Conservation (phyloP, 2,888 invertebrate genomes). For the Zeuzera pyrina region DNA sequence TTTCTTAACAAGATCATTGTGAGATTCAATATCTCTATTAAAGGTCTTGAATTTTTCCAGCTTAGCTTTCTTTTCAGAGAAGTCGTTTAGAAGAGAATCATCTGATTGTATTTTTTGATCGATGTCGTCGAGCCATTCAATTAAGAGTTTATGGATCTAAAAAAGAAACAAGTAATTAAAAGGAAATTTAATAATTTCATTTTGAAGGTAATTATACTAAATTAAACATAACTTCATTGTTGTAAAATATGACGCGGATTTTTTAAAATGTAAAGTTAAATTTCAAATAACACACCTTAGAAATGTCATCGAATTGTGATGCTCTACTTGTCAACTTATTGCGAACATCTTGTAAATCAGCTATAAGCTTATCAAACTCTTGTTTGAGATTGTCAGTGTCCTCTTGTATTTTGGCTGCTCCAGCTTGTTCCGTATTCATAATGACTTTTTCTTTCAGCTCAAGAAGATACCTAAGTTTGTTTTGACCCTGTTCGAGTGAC, state of each 20-base stretch:
- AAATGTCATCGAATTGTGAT: slow-evolving; percentile 88
- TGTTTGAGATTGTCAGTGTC: slow-evolving; percentile 90
- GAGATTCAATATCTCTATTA: slow-evolving; percentile 85
- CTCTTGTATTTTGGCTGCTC: slow-evolving; percentile 91
- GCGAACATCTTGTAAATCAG: slow-evolving; percentile 85
- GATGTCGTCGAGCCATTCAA: slow-evolving; percentile 91
- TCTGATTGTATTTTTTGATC: slow-evolving; percentile 86
- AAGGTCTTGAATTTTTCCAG: slow-evolving; percentile 90
- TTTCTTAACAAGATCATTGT: slow-evolving; percentile 84
- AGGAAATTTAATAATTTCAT: neutral
- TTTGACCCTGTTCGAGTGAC: slow-evolving; percentile 92
- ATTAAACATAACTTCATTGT: neutral
- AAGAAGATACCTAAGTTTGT: slow-evolving; percentile 77
- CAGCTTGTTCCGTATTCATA: slow-evolving; percentile 91
- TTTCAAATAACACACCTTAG: slow-evolving; percentile 76
- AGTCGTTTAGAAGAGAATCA: slow-evolving; percentile 83
- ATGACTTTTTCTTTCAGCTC: slow-evolving; percentile 95
- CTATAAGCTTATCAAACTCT: slow-evolving; percentile 90
- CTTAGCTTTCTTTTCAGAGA: slow-evolving; percentile 92
- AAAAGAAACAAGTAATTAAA: slow-evolving; percentile 6
- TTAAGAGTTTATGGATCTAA: slow-evolving; percentile 80
- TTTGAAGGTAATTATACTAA: neutral
- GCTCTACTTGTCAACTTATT: slow-evolving; percentile 83
- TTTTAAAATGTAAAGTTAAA: neutral
- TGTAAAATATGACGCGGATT: neutral